Conservation (phyloP, 2,888 invertebrate species). For the Synanthedon tipuliformis region DNA sequence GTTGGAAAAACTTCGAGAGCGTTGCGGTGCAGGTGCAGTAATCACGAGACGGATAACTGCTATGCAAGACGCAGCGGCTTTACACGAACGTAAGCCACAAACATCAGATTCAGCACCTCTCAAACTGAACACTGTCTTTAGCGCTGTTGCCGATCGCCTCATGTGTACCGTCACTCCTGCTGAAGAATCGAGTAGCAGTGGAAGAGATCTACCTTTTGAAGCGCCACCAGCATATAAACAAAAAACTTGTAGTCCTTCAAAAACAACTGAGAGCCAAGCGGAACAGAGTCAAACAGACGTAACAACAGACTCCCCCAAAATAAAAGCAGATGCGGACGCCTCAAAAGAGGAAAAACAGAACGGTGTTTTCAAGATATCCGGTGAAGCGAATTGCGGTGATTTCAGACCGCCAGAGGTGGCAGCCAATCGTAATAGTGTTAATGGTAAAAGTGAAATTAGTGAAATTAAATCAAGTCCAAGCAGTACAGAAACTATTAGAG, state of each 20-base stretch:
- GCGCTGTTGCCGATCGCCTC: conserved; percentile 62
- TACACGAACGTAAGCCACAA: conserved; percentile 67
- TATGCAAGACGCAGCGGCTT: conserved; percentile 83
- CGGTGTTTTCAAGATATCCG: conserved; percentile 60
- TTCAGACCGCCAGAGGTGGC: conserved; percentile 51
- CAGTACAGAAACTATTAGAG: conserved; percentile 46
- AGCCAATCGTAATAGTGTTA: conserved; percentile 38
- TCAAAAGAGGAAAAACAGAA: conserved; percentile 45
- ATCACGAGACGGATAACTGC: conserved; percentile 81
- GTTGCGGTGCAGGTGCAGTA: conserved; percentile 79
- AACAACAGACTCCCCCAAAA: conserved; percentile 52
- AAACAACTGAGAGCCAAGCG: conserved; percentile 46
- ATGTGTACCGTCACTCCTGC: conserved; percentile 65
- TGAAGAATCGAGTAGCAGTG: conserved; percentile 63
- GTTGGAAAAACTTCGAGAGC: conserved; percentile 82
- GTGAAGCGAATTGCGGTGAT: conserved; percentile 57
- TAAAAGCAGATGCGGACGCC: conserved; percentile 32
- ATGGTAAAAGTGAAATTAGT: conserved; percentile 50
- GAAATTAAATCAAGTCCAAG: conserved; percentile 47
- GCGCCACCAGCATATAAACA: conserved; percentile 56
- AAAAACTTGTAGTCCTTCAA: conserved; percentile 62
- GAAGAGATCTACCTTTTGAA: conserved; percentile 57
- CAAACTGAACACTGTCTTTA: conserved; percentile 65
- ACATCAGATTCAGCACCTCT: conserved; percentile 57
- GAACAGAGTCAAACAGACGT: conserved; percentile 56